A percentile compares a stretch with the other conserved stretches of the same genome.
phyloP scores from a whole-genome alignment of 2,888 invertebrate species.

The Desoria tigrina region DNA sequence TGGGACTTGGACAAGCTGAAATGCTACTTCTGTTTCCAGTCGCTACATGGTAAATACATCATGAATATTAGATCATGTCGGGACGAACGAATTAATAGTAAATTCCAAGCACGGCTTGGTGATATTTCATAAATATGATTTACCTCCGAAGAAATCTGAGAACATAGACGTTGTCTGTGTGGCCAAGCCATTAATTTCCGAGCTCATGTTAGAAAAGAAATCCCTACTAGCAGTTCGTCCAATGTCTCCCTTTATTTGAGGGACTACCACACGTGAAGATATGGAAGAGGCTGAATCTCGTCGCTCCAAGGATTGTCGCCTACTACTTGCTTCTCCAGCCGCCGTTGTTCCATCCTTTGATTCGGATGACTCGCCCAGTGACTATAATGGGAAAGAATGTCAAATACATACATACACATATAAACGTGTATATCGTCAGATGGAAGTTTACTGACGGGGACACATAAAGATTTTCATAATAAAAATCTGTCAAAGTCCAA shows the following conservation, averaged over 20 bases:
- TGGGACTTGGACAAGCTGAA: slow-evolving; percentile 57
- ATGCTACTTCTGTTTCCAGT: slow-evolving; percentile 46
- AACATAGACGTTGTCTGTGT: slow-evolving; percentile 92
- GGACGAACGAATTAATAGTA: background rate
- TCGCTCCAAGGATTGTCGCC: slow-evolving; percentile 45
- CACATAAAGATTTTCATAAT: too few relatives aligned
- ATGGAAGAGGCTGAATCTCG: slow-evolving; percentile 55
- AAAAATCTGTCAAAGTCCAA: too few relatives aligned
- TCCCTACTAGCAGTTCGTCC: slow-evolving; percentile 61
- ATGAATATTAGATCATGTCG: background rate
- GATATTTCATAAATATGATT: slow-evolving; percentile 52
- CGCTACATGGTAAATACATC: slow-evolving; percentile 7
- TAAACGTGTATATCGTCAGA: background rate
- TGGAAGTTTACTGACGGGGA: too few relatives aligned
- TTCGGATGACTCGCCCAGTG: slow-evolving; percentile 60
- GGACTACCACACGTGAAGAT: slow-evolving; percentile 50
- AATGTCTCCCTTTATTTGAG: slow-evolving; percentile 49
- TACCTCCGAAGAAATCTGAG: slow-evolving; percentile 82
- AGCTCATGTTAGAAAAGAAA: slow-evolving; percentile 88
- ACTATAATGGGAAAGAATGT: slow-evolving; percentile 55
- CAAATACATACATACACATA: background rate
- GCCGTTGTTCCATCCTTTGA: slow-evolving; percentile 22
- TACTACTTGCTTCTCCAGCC: background rate
- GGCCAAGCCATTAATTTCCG: slow-evolving; percentile 87
- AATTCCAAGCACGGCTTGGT: background rate